Evolutionary conservation across 2,113 vertebrate species (phyloP).

Genomic region (Hyperoodon ampullatus): DNA sequence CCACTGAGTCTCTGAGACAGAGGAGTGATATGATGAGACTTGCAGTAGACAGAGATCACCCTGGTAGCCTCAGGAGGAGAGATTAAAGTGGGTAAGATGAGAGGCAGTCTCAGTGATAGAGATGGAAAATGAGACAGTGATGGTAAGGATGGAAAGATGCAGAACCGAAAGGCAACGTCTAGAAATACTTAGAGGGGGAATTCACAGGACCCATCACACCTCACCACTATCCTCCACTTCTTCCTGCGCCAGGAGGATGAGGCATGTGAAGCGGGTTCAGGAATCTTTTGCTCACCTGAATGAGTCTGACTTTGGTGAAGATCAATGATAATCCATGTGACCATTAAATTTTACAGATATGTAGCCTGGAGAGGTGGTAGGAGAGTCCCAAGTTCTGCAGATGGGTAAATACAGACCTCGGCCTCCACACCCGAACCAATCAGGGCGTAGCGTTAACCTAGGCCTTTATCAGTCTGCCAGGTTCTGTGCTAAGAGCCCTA

Average conservation of each 20-base stretch:
- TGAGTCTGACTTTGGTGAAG: not conserved
- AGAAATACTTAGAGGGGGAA: not conserved
- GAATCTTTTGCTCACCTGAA: not conserved
- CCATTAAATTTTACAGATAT: too few relatives aligned
- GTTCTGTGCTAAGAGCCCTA: not conserved
- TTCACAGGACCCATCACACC: accelerated
- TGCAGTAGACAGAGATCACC: not conserved
- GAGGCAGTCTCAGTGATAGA: accelerated
- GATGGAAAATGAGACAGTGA: too few relatives aligned
- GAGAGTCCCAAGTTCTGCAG: not conserved
- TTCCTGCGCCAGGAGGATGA: accelerated
- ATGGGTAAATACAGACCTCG: accelerated
- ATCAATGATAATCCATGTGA: accelerated
- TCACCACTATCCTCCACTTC: not conserved
- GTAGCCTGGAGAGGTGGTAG: not conserved
- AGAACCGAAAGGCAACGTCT: not conserved
- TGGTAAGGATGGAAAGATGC: not conserved
- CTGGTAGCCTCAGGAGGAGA: not conserved
- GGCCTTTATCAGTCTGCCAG: too few relatives aligned
- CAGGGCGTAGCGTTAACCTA: accelerated
- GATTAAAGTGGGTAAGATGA: accelerated
- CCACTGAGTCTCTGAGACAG: not conserved
- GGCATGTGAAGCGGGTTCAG: not conserved
- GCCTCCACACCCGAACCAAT: accelerated
- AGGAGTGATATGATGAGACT: too few relatives aligned